Base-by-base conservation (phyloP, 1,140 invertebrate genomes). In the Heliconius himera region DNA sequence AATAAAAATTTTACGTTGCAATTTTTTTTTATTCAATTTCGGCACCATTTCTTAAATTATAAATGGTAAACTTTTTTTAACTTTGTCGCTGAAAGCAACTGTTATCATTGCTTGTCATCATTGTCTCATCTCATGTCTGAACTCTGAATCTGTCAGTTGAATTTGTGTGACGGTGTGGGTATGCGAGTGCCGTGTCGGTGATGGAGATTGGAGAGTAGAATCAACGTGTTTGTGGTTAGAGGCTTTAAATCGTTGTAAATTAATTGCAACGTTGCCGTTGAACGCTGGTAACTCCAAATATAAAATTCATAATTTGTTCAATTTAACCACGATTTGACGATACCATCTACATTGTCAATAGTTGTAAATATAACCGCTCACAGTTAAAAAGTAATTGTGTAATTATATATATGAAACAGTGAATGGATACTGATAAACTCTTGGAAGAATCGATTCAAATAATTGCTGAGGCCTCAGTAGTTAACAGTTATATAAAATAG, bases 221-320 rank as follows among this genome's bases (percentile, higher is more conserved):
- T 74, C 73, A 82, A 80, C 82, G 77, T 83, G 79, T 81, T 83
- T 79, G 77, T 81, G 79, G 74, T 81, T 81, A 70, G 60, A 73
- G 71, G 79, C 71, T 56, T 70, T 38, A 51, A 36, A 29, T 71
- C 51, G 29, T 73, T 80, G 79, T 76, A 80, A 80, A 80, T 60
- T 77, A 73, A 76, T 77, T 77, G 74, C 79, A 80, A 80, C 79
- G 71, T 80, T 73, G 75, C 74, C 26, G 36, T 46, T 77, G 36
- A 33, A 76, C 74, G 13, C 73, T 26, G n/a, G 33, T 76, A 29
- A 20, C 36, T 26, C 9, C 26, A 66, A 46, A 20, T 29, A 56
- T 6, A 46, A 29, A 76, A 76, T 46, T 76, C 11, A 49, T 49
- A 38, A 76, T 70, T 49, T 6, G 66, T 56, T 76, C 11, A 72